Evolutionary conservation across 2,113 vertebrate genomes (phyloP).

Genomic region (Gracilinanus agilis): DNA sequence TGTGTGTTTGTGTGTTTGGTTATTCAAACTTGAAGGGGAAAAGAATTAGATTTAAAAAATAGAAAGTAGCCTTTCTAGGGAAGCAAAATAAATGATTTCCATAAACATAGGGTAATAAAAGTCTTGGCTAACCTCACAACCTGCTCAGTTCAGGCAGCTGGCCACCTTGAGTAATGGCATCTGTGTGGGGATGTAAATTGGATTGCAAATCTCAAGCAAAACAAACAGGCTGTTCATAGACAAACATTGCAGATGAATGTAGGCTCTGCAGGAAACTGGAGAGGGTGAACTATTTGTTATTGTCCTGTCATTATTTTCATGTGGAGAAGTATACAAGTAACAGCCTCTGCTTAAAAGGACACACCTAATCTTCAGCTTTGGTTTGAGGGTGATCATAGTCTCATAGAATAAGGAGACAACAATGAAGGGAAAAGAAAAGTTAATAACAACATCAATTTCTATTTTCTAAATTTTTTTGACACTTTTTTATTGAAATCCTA

Average conservation of each 20-base stretch:
- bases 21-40: not conserved
- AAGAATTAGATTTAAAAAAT: not conserved
- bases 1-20: not conserved
- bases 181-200: not conserved
- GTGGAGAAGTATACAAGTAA: not conserved
- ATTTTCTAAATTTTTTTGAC: too few relatives aligned
- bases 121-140: not conserved
- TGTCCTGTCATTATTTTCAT: not conserved
- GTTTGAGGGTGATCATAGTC: not conserved
- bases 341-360: not conserved
- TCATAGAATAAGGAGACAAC: not conserved
- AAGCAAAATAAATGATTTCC: conserved; percentile 11
- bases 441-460: not conserved
- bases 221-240: not conserved
- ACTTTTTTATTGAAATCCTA: not conserved
- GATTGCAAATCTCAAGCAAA: not conserved
- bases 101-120: not conserved
- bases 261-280: not conserved
- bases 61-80: not conserved
- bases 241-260: not conserved
- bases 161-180: not conserved
- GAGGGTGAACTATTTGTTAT: not conserved
- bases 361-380: not conserved
- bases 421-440: not conserved
- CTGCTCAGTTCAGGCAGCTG: not conserved